phyloP scores from a whole-genome alignment of 2,797 vertebrate species.

The Labeo calbasu region DNA sequence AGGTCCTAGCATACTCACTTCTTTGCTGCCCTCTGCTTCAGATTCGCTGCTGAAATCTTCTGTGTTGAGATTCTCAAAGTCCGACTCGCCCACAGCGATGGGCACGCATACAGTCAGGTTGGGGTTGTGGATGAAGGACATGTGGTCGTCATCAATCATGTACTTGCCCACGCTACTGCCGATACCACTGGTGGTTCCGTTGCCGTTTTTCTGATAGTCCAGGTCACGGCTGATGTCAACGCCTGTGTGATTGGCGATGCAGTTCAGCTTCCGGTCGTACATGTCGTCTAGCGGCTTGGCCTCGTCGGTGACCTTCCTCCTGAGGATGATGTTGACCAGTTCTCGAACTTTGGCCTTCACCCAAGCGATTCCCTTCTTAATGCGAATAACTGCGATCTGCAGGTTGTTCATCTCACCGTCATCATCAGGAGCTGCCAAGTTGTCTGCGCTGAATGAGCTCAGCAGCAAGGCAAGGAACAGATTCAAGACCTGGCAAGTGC shows the following conservation, averaged over 20 bases:
- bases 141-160: slow-evolving; percentile 96
- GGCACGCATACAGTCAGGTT: slow-evolving; percentile 95
- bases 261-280: slow-evolving; percentile 94
- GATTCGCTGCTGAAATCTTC: slow-evolving; percentile 98
- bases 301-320: slow-evolving; percentile 88
- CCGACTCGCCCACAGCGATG: slow-evolving; percentile 95
- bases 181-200: slow-evolving; percentile 95
- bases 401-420: slow-evolving; percentile 98
- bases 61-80: slow-evolving; percentile 97
- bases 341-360: slow-evolving; percentile 81
- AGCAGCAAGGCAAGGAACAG: slow-evolving; percentile 96
- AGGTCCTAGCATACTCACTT: slow-evolving; percentile 76
- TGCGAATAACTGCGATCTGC: slow-evolving; percentile 94
- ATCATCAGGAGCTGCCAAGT: slow-evolving; percentile 93
- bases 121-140: slow-evolving; percentile 99
- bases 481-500: slow-evolving; percentile 88
- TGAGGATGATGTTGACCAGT: slow-evolving; percentile 84
- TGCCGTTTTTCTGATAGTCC: slow-evolving; percentile 94
- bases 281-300: slow-evolving; percentile 93
- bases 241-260: slow-evolving; percentile 93
- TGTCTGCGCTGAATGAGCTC: slow-evolving; percentile 99
- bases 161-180: slow-evolving; percentile 98
- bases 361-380: slow-evolving; percentile 95
- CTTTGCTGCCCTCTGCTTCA: slow-evolving; percentile 95
- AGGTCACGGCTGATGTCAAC: slow-evolving; percentile 93